Evolutionary conservation across 64 coral and sea anemone genomes (phyloP), one percentile per base, ranked within the genome.

Genomic region (Pocillopora verrucosa): DNA sequence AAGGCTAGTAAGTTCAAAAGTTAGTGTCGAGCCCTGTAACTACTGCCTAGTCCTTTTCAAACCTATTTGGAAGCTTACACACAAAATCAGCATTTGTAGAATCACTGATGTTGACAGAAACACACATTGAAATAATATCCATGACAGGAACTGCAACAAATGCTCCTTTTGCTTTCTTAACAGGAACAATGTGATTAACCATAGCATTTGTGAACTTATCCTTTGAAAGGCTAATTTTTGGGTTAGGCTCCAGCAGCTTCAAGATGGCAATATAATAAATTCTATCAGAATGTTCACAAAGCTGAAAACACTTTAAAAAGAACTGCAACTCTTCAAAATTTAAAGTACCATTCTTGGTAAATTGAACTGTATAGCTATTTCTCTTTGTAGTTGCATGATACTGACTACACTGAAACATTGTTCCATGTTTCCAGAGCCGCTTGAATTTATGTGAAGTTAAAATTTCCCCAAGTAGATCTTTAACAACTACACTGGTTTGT

Each of bases 371-470:
- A 36, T 76, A 76, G 15, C 74, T 76, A 76, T 76, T 76, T 76
- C 74, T 38, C 74, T 76, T 76, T 41, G 74, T 76, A 76, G 74
- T 76, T 34, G 35, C 7, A 5, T 45, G 74, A 36, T 76, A 76
- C 1, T 76, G 34, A 76, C 12, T 45, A 16, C 74, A 41, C 45
- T 76, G 74, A 38, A 14, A 76, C 74, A 76, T 76, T 76, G 74
- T 76, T 76, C 74, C 74, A 76, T 76, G 74, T 76, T 76, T 76
- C 74, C 74, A 76, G 34, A 76, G 74, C 74, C 74, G 34, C 36
- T 76, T 76, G 15, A 76, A 76, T 45, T 76, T 76, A 5, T 76
- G 35, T 76, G 36, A 34, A 76, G 34, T 41, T 37, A 5, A 14
- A 16, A 76, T 37, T 76, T 5, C 34, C 36, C 74, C 74, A 76